These are phyloP conservation scores for Lucilia cuprina DNA, from an alignment of 1,140 invertebrate species.

Conservation along the genomic window DNA sequence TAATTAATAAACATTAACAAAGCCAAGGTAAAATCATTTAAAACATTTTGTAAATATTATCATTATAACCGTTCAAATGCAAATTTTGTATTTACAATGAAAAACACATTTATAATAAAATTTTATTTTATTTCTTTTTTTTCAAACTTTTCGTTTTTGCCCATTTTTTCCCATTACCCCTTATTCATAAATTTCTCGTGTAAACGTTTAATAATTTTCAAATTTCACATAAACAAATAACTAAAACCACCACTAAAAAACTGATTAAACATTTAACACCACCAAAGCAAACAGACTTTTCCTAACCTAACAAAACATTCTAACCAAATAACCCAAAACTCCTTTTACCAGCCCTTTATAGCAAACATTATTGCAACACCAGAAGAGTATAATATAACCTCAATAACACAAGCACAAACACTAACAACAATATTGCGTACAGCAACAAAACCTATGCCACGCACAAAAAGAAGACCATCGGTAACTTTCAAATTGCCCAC, in stretches of 20 bases:
- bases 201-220: background rate
- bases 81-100: no score
- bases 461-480: background rate
- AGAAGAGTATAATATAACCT: background rate
- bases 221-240: background rate
- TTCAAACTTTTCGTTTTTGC: background rate
- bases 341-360: conserved; percentile 25
- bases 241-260: background rate
- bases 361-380: background rate
- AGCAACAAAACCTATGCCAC: background rate
- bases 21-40: no score
- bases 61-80: no score
- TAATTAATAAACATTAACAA: no score
- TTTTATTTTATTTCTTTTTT: conserved; percentile 2
- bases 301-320: background rate
- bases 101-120: background rate
- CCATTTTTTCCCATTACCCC: background rate
- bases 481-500: conserved; percentile 15
- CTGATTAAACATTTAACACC: background rate
- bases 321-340: conserved; percentile 29
- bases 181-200: background rate
- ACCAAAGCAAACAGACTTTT: conserved; percentile 31
- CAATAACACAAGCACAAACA: background rate
- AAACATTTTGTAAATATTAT: no score
- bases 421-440: conserved; percentile 9